phyloP scores from a whole-genome alignment of 2,888 invertebrate species.

The Dysmachus trigonus region DNA sequence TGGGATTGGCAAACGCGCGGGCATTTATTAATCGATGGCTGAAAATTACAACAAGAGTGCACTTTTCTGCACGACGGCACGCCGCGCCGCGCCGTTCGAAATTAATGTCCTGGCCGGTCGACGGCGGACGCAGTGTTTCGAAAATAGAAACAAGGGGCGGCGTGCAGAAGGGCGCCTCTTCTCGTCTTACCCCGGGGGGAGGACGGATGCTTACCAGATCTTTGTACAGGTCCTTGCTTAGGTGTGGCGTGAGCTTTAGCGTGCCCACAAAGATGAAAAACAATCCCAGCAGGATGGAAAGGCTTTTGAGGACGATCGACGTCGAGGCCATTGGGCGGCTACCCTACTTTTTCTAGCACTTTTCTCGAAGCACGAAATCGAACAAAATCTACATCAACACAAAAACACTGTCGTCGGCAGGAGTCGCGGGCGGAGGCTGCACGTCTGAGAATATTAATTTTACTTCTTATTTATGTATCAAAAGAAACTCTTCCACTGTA shows the following conservation, averaged over 20 bases:
- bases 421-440: neutral
- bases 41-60: neutral
- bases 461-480: neutral
- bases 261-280: slow-evolving; percentile 96
- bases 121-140: neutral
- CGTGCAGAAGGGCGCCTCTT: neutral
- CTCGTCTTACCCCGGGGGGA: too few species aligned
- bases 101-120: neutral
- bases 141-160: neutral
- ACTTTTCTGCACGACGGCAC: neutral
- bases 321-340: slow-evolving; percentile 56
- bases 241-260: slow-evolving; percentile 88
- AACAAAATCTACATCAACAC: neutral
- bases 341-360: neutral
- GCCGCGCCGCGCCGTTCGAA: neutral
- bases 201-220: slow-evolving; percentile 78
- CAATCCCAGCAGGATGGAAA: slow-evolving; percentile 89
- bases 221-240: slow-evolving; percentile 95
- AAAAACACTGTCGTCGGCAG: neutral
- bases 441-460: neutral
- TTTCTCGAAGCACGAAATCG: neutral
- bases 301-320: slow-evolving; percentile 87
- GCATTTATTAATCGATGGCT: slow-evolving; percentile 28
- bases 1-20: neutral
- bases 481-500: neutral